A percentile compares a stretch with the other conserved stretches of the same genome.
phyloP scores from a whole-genome alignment of 2,113 vertebrate genomes.

The Castor canadensis region DNA sequence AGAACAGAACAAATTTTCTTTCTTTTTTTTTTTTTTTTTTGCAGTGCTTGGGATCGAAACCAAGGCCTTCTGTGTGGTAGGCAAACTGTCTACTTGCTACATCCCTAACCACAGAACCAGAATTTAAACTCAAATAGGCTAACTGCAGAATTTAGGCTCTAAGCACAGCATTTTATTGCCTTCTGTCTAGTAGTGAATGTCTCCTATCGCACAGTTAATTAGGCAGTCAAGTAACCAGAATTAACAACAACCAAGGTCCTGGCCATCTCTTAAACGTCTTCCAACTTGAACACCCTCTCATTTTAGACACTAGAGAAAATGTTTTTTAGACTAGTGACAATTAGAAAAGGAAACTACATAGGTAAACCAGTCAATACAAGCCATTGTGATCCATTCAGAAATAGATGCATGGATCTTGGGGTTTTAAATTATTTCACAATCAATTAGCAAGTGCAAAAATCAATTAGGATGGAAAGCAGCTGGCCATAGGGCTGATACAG shows the following conservation, averaged over 20 bases:
- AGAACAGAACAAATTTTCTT: too few relatives aligned
- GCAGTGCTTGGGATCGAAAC: too few relatives aligned
- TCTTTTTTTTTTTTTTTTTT: too few relatives aligned
- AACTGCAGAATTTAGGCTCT: not conserved
- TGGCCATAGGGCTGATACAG: not conserved
- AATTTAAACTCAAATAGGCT: not conserved
- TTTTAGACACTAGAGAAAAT: slow-evolving; percentile 23
- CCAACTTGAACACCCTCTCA: not conserved
- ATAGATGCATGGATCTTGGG: not conserved
- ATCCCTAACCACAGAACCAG: too few relatives aligned
- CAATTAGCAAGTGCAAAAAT: not conserved
- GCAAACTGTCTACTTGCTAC: too few relatives aligned
- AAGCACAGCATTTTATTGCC: not conserved
- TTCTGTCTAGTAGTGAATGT: not conserved
- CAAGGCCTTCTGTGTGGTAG: too few relatives aligned
- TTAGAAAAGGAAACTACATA: not conserved
- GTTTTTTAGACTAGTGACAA: not conserved
- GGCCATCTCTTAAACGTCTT: not conserved
- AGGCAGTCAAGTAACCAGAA: not conserved
- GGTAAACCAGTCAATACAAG: not conserved
- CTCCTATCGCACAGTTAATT: not conserved
- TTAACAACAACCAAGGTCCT: not conserved
- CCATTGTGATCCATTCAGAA: not conserved
- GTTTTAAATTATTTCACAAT: not conserved
- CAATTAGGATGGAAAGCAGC: not conserved